A percentile compares a stretch with the other conserved stretches of the same genome.
Conservation (phyloP, 2,797 vertebrate species). For the Melanotaenia maccullochi region DNA sequence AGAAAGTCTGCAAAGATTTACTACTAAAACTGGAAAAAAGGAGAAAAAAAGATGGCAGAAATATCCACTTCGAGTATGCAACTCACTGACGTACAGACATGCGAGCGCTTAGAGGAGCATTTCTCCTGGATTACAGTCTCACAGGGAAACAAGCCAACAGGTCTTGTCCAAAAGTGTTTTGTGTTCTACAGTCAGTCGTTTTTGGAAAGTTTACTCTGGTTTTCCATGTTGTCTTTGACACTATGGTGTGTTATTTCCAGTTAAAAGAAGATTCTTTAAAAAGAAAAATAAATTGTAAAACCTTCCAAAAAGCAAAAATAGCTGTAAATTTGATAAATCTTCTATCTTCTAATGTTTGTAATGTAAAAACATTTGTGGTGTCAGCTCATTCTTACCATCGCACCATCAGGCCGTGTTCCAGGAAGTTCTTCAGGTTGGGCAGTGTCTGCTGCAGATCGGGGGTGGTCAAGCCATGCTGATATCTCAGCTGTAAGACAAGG, state of each 20-base stretch:
- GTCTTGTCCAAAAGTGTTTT: not conserved
- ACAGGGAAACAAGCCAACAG: not conserved
- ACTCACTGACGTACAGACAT: not conserved
- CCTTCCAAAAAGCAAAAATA: not conserved
- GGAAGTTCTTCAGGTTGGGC: slow-evolving; percentile 96
- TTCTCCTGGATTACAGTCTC: not conserved
- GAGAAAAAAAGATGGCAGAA: not conserved
- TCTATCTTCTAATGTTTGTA: not conserved
- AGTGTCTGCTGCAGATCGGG: slow-evolving; percentile 97
- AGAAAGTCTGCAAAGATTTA: not conserved
- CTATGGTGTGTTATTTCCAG: not conserved
- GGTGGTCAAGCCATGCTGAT: slow-evolving; percentile 95
- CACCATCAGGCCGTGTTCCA: slow-evolving; percentile 96
- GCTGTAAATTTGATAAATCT: not conserved
- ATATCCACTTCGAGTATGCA: not conserved
- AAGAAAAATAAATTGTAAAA: not conserved
- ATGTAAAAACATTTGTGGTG: not conserved
- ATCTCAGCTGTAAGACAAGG: slow-evolving; percentile 88
- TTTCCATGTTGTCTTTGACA: not conserved
- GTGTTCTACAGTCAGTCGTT: not conserved
- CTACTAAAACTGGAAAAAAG: not conserved
- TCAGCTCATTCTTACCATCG: slow-evolving; percentile 87
- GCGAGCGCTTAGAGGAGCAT: not conserved
- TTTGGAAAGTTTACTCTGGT: not conserved
- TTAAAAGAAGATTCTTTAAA: not conserved